A percentile compares a stretch with the other conserved stretches of the same genome.
These are phyloP conservation scores for Odontocerum albicorne DNA, from an alignment of 2,888 invertebrate species.

Conservation along the genomic window DNA sequence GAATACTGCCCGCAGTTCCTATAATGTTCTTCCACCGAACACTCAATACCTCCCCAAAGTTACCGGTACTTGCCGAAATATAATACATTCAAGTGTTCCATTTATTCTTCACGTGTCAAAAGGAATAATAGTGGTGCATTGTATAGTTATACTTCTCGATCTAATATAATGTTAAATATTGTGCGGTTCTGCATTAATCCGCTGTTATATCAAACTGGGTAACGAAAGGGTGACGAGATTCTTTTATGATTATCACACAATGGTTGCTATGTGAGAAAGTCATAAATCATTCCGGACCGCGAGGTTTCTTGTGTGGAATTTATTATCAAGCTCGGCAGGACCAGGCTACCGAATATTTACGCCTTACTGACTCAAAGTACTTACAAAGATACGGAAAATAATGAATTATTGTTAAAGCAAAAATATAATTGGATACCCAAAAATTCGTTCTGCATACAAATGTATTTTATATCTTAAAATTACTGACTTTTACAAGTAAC, in stretches of 20 bases:
- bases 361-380: too few species aligned
- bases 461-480: too few species aligned
- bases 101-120: constrained; percentile 10
- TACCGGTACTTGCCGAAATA: neutral
- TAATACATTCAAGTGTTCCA: constrained; percentile 15
- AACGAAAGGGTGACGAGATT: neutral
- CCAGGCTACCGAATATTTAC: too few species aligned
- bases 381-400: too few species aligned
- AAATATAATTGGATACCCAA: too few species aligned
- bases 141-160: constrained; percentile 5
- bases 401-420: too few species aligned
- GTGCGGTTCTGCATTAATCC: constrained; percentile 9
- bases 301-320: constrained; percentile 19
- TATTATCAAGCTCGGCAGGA: constrained; percentile 2
- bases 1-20: constrained; percentile 1
- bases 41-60: neutral
- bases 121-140: constrained; percentile 7
- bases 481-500: too few species aligned
- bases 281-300: constrained; percentile 31
- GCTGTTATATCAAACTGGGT: neutral
- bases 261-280: constrained; percentile 30
- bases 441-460: too few species aligned
- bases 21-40: neutral
- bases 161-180: constrained; percentile 9
- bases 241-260: constrained; percentile 25